phyloP scores from a whole-genome alignment of 2,888 invertebrate genomes.

The Liposcelis brunnea region DNA sequence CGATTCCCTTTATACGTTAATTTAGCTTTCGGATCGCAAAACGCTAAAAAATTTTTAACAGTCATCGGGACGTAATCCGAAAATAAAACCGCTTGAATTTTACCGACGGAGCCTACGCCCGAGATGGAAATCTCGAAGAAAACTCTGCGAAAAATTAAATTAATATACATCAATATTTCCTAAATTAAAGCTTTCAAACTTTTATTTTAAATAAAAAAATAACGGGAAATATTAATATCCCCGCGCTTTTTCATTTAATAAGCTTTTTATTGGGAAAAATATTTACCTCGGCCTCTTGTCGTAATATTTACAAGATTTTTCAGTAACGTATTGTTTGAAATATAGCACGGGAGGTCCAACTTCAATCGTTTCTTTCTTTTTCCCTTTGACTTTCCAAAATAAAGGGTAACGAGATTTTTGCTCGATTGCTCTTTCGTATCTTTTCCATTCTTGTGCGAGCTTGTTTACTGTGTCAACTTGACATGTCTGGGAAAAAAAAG shows the following conservation, averaged over 20 bases:
- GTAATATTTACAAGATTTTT: conserved; percentile 4
- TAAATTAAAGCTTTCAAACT: neutral
- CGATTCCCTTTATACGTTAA: neutral
- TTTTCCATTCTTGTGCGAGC: neutral
- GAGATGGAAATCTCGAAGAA: conserved; percentile 6
- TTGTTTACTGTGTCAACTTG: neutral
- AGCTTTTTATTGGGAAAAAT: neutral
- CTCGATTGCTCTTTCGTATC: neutral
- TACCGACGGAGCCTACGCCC: conserved; percentile 4
- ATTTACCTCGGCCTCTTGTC: conserved; percentile 4
- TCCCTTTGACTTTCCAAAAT: neutral
- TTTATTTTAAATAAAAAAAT: neutral
- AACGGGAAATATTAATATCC: too few species aligned
- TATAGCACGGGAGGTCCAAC: neutral
- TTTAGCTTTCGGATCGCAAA: neutral
- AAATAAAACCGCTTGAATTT: conserved; percentile 8
- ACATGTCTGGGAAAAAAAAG: neutral
- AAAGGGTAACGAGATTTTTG: neutral
- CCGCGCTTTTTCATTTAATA: too few species aligned
- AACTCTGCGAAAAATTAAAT: neutral
- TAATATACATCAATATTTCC: neutral
- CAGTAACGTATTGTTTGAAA: neutral
- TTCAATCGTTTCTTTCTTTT: neutral
- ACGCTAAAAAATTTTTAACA: conserved; percentile 8
- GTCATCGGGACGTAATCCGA: conserved; percentile 11